Conservation (phyloP, 2,113 vertebrate genomes). For the Rostratula benghalensis region DNA sequence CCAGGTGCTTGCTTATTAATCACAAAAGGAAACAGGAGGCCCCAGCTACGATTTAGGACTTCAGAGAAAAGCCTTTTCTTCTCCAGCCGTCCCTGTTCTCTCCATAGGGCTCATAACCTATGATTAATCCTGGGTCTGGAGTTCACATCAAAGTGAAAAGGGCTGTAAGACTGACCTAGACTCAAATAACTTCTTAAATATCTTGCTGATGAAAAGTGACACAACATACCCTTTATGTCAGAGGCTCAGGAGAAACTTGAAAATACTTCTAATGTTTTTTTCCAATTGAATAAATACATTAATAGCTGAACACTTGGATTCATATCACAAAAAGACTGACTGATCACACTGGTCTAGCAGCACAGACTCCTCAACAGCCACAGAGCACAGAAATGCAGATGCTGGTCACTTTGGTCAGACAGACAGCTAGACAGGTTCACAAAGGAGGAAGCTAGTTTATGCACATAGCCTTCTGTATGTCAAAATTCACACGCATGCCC, state of each 20-base stretch:
- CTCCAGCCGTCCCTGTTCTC: background rate
- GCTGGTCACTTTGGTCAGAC: background rate
- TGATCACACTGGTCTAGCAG: background rate
- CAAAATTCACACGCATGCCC: background rate
- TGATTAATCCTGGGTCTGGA: background rate
- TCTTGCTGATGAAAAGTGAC: background rate
- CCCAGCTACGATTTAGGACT: background rate
- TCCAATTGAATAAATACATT: background rate
- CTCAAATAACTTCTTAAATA: background rate
- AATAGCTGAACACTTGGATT: background rate
- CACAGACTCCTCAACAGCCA: background rate
- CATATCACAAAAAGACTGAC: background rate
- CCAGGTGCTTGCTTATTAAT: background rate
- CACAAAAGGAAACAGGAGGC: background rate
- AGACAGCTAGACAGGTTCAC: background rate
- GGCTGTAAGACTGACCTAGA: background rate
- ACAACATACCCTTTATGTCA: background rate
- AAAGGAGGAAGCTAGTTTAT: background rate
- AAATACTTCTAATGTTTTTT: background rate
- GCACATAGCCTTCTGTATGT: background rate
- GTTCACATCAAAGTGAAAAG: background rate
- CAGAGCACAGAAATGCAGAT: background rate
- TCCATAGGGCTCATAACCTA: background rate
- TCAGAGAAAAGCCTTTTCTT: background rate
- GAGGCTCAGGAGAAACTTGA: background rate